A percentile compares a stretch with the other conserved stretches of the same genome.
Conservation (phyloP, 1,140 invertebrate genomes). For the Zaprionus kolodkinae region DNA sequence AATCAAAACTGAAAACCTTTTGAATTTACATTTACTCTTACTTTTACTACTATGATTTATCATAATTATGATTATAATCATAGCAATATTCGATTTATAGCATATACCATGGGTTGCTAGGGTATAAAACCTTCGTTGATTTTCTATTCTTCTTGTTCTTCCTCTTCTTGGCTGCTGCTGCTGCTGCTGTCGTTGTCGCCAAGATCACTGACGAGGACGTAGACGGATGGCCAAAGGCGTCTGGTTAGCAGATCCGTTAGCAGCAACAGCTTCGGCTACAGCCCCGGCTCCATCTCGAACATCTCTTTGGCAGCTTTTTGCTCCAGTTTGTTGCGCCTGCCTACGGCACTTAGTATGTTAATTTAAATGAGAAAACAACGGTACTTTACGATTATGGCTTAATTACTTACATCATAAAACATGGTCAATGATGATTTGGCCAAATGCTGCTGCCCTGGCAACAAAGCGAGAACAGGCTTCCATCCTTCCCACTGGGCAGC, state of each 20-base stretch:
- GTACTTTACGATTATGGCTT: conserved; percentile 79
- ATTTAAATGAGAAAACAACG: conserved; percentile 79
- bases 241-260: conserved; percentile 53
- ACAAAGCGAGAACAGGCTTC: conserved; percentile 17
- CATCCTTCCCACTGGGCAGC: neutral
- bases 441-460: too few species aligned
- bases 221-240: conserved; percentile 40
- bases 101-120: too few species aligned
- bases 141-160: neutral
- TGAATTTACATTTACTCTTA: too few species aligned
- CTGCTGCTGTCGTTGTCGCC: conserved; percentile 40
- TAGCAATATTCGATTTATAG: too few species aligned
- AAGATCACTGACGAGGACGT: conserved; percentile 46
- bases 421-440: conserved; percentile 44
- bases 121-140: too few species aligned
- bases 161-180: neutral
- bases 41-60: too few species aligned
- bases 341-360: conserved; percentile 61
- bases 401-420: conserved; percentile 70
- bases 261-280: conserved; percentile 21
- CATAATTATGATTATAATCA: too few species aligned
- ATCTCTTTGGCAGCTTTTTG: conserved; percentile 14
- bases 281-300: neutral
- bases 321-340: conserved; percentile 57
- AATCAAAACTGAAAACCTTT: too few species aligned